Percentiles rank a stretch among this genome's conserved stretches.
These are phyloP conservation scores for Frankliniella intonsa DNA, from an alignment of 2,888 invertebrate genomes.

Conservation along the genomic window DNA sequence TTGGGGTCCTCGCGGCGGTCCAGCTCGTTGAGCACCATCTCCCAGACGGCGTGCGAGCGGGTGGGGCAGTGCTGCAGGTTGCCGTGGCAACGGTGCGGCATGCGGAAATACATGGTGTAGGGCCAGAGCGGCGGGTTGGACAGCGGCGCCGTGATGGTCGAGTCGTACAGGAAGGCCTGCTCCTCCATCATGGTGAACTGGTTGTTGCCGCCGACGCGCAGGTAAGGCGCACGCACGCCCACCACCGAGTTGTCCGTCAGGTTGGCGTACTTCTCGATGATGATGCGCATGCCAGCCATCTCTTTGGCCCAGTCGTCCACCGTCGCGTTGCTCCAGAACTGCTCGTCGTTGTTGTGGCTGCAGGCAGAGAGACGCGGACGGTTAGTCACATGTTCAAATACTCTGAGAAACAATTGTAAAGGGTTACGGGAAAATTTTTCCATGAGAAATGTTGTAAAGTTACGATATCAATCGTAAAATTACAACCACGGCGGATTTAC, in stretches of 20 bases:
- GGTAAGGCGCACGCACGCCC: constrained; percentile 83
- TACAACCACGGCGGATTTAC: no score
- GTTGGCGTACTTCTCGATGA: constrained; percentile 84
- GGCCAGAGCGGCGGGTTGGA: constrained; percentile 94
- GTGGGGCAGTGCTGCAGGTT: constrained; percentile 88
- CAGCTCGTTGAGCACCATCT: constrained; percentile 92
- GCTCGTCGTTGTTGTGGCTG: constrained; percentile 86
- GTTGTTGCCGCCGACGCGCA: constrained; percentile 89
- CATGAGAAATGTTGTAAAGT: no score
- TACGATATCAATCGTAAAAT: no score
- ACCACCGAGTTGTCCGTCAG: constrained; percentile 87
- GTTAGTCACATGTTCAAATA: no score
- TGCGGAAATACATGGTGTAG: constrained; percentile 95
- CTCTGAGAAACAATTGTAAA: no score
- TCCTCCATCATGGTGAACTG: constrained; percentile 98
- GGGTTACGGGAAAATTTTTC: no score
- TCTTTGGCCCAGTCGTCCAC: constrained; percentile 92
- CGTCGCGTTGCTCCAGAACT: constrained; percentile 88
- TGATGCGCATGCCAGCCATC: constrained; percentile 90
- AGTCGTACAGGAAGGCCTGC: constrained; percentile 91
- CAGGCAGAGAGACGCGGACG: no score
- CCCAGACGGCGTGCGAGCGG: constrained; percentile 90
- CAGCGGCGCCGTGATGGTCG: constrained; percentile 87
- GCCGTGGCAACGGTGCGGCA: constrained; percentile 91
- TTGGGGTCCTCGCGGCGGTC: constrained; percentile 86